A percentile compares a stretch with the other conserved stretches of the same genome.
Conservation (phyloP, 2,888 invertebrate species). For the Diabrotica balteata region DNA sequence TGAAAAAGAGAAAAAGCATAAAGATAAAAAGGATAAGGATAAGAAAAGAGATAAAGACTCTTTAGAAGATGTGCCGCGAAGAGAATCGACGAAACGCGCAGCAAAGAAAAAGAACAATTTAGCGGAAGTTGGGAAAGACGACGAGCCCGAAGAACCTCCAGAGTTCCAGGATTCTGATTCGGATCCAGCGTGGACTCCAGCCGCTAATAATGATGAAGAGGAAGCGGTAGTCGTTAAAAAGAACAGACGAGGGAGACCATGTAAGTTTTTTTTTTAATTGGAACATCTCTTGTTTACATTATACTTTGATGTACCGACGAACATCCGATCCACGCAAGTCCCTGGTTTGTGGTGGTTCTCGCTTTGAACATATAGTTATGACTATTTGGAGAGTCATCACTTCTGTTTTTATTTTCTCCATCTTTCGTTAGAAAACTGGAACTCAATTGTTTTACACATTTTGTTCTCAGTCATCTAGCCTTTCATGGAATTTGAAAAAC, state of each 20-base stretch:
- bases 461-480: no score
- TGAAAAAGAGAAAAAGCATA: conserved; percentile 26
- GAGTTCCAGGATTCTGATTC: conserved; percentile 67
- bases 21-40: conserved; percentile 38
- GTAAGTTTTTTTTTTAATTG: conserved; percentile 28
- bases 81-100: conserved; percentile 70
- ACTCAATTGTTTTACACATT: no score
- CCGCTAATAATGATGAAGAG: conserved; percentile 58
- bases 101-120: conserved; percentile 69
- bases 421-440: no score
- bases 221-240: conserved; percentile 57
- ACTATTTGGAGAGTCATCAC: no score
- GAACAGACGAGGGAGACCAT: conserved; percentile 44
- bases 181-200: conserved; percentile 80
- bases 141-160: conserved; percentile 65
- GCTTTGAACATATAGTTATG: no score
- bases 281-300: no score
- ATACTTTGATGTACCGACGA: no score
- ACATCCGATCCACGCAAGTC: no score
- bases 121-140: conserved; percentile 63
- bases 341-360: no score
- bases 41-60: conserved; percentile 56
- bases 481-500: no score
- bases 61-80: conserved; percentile 64
- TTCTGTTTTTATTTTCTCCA: no score